Evolutionary conservation across 2,888 invertebrate genomes (phyloP), one percentile per base, ranked within the genome.

Genomic region (Octonoba sinensis): DNA sequence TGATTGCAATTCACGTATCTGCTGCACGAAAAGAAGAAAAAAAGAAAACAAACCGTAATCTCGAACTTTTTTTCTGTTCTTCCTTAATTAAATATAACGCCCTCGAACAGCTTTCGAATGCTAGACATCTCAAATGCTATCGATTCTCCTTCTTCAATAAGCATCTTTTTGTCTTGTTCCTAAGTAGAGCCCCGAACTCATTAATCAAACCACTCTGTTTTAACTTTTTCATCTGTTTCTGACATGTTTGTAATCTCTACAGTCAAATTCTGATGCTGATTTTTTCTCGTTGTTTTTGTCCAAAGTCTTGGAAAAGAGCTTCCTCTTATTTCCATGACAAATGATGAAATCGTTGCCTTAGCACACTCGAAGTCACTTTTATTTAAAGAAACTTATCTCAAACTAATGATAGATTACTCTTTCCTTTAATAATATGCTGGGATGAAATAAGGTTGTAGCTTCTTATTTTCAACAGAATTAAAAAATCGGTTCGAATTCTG

Each of bases 111-210:
- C 36, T 36, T 36, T 36, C 36, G 36, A 36, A 36, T 36, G 36
- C 36, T 36, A 36, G 36, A 36, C 36, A 36, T 36, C 36, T 44
- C 13, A 13, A 56, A 56, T 57, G 57, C 66, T 66, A 74, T 74
- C 51, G 74, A 74, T 74, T 74, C 36, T 36, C 66, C 15, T 66
- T 44, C 65, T 57, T 74, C 66, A 74, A 66, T 74, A 74, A 74
- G 36, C 15, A 22, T 57, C 8, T 15, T 59, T 73, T 66, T 46
- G 24, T 56, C 20, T 54, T n/a, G 8, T 54, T 54, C 20, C 54
- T 20, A 8, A 54, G 44, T 24, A 27, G 15, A 18, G 57, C 57
- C 24, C 66, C 66, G 44, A 74, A 46, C 74, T 74, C 74, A 66
- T 74, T 74, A 74, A 74, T 74, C 74, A 74, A 57, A 74, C 47